phyloP scores from a whole-genome alignment of 2,113 vertebrate genomes.

The Eurypyga helias region DNA sequence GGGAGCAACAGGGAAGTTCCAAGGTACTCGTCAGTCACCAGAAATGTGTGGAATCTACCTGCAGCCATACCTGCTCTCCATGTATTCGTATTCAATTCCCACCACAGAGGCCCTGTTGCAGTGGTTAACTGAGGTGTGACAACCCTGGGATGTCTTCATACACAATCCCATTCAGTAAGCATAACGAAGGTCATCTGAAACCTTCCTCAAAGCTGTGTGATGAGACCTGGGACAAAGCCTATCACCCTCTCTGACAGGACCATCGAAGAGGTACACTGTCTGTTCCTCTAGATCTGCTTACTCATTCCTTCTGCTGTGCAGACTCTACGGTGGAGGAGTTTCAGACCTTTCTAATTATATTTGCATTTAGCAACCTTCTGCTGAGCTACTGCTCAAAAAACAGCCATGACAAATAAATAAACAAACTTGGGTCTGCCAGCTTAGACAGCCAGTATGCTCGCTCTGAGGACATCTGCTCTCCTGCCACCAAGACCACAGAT shows the following conservation, averaged over 20 bases:
- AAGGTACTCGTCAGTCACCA: accelerated
- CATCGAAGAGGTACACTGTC: neutral
- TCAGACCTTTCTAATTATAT: conserved; percentile 11
- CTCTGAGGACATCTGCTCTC: neutral
- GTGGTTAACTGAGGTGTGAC: neutral
- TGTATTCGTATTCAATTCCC: neutral
- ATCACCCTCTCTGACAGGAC: neutral
- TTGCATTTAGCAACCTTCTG: neutral
- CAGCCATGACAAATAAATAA: neutral
- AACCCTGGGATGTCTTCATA: neutral
- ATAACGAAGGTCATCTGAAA: neutral
- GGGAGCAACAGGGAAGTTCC: neutral
- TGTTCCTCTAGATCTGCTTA: neutral
- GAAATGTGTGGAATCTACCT: neutral
- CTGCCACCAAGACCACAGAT: neutral
- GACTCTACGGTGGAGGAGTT: neutral
- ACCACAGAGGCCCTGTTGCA: neutral
- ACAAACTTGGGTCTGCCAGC: neutral
- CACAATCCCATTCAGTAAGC: neutral
- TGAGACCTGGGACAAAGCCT: neutral
- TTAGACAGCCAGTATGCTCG: neutral
- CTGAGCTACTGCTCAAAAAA: neutral
- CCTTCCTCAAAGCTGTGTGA: neutral
- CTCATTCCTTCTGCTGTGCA: neutral
- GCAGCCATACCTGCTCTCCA: neutral